A percentile compares a stretch with the other conserved stretches of the same genome.
These are phyloP conservation scores for Drosophila trapezifrons DNA, from an alignment of 1,140 invertebrate species.

Conservation along the genomic window DNA sequence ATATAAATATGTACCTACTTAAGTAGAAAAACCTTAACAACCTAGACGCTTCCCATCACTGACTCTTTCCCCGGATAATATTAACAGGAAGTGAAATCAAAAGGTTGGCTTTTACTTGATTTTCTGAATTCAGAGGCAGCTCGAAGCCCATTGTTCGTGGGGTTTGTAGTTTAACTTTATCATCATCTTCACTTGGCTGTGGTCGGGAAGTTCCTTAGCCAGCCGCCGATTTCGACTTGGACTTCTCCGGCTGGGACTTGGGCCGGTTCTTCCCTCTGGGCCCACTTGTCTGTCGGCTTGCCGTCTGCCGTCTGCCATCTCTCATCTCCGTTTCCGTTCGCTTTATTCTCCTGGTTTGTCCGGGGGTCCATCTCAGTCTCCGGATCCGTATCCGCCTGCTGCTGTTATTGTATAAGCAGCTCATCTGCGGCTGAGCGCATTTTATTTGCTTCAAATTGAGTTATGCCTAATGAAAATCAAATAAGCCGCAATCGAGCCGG, in stretches of 20 bases:
- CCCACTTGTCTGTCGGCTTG: constrained; percentile 32
- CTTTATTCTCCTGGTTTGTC: constrained; percentile 57
- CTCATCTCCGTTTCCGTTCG: constrained; percentile 67
- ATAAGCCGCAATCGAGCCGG: constrained; percentile 81
- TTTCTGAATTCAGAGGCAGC: constrained; percentile 67
- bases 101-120: constrained; percentile 81
- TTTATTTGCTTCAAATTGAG: constrained; percentile 83
- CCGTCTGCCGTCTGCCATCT: constrained; percentile 18
- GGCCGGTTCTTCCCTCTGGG: constrained; percentile 19
- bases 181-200: constrained; percentile 73
- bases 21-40: not conserved
- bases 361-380: constrained; percentile 16
- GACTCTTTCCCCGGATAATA: constrained; percentile 49
- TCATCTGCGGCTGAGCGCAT: constrained; percentile 80
- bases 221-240: constrained; percentile 23
- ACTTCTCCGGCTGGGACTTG: constrained; percentile 21
- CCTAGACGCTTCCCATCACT: constrained; percentile 1
- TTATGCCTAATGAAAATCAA: constrained; percentile 83
- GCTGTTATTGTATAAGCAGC: constrained; percentile 75
- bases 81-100: constrained; percentile 83
- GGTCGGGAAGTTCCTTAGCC: constrained; percentile 56
- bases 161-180: constrained; percentile 77
- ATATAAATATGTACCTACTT: not conserved
- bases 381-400: constrained; percentile 30
- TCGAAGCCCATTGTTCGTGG: constrained; percentile 63